phyloP scores from a whole-genome alignment of 2,888 invertebrate genomes.

The Ditylenchus weischeri region DNA sequence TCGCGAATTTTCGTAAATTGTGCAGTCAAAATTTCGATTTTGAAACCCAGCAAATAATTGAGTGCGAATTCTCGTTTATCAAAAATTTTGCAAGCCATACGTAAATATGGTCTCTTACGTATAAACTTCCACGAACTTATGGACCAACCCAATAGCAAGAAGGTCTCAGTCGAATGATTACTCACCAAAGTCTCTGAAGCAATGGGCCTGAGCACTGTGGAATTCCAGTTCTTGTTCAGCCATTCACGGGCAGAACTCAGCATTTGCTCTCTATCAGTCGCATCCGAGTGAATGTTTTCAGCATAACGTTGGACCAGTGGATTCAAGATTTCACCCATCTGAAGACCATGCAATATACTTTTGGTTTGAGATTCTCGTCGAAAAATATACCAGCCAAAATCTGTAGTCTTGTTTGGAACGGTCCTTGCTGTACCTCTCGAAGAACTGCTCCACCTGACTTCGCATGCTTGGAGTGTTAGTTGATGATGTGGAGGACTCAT shows the following conservation, averaged over 20 bases:
- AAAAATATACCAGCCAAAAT: conserved; percentile 54
- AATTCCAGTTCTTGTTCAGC: conserved; percentile 33
- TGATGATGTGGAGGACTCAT: neutral
- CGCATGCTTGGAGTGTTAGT: conserved; percentile 30
- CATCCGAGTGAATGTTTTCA: conserved; percentile 29
- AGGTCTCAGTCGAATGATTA: neutral
- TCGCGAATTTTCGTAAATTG: no score
- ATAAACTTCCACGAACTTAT: no score
- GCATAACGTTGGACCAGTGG: conserved; percentile 41
- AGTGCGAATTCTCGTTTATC: no score
- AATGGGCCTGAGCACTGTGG: conserved; percentile 48
- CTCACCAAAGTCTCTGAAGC: conserved; percentile 50
- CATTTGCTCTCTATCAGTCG: conserved; percentile 19
- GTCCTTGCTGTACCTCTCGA: conserved; percentile 44
- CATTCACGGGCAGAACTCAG: conserved; percentile 30
- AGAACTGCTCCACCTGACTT: conserved; percentile 36
- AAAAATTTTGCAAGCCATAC: no score
- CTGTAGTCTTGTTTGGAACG: conserved; percentile 45
- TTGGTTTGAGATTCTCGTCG: neutral
- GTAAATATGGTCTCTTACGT: no score
- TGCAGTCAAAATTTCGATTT: no score
- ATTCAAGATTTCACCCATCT: conserved; percentile 41
- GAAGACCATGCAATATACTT: conserved; percentile 13
- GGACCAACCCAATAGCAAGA: no score
- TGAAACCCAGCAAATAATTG: no score